Evolutionary conservation across 2,888 invertebrate species (phyloP).

Genomic region (Noctua fimbriata): DNA sequence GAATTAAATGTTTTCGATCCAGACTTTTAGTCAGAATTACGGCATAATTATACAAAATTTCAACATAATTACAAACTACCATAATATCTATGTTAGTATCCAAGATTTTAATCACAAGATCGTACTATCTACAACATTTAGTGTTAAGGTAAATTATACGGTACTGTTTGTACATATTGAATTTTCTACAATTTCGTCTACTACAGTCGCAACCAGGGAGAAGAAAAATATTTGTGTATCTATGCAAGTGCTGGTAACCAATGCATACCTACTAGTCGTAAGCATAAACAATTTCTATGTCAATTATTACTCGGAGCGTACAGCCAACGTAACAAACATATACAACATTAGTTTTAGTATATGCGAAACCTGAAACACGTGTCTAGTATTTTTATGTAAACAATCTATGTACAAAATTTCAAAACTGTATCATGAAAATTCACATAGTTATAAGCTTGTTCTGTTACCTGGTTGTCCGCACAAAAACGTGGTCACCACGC

Average conservation of each 20-base stretch:
- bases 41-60: not conserved
- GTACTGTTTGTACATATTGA: not conserved
- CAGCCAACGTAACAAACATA: slow-evolving; percentile 31
- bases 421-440: too few relatives aligned
- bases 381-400: too few relatives aligned
- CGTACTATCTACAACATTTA: not conserved
- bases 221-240: not conserved
- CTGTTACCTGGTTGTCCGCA: too few relatives aligned
- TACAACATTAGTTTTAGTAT: too few relatives aligned
- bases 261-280: not conserved
- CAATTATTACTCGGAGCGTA: slow-evolving; percentile 1
- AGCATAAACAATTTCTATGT: not conserved
- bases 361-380: too few relatives aligned
- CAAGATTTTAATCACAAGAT: not conserved
- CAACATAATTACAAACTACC: not conserved
- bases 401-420: too few relatives aligned
- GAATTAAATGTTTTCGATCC: not conserved
- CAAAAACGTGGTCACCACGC: too few relatives aligned
- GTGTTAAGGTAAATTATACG: not conserved
- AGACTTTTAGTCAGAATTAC: not conserved
- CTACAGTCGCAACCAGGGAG: not conserved
- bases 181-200: not conserved
- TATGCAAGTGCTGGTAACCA: not conserved
- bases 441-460: too few relatives aligned
- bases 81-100: not conserved